phyloP scores from a whole-genome alignment of 2,797 vertebrate genomes.

The Meda fulgida region DNA sequence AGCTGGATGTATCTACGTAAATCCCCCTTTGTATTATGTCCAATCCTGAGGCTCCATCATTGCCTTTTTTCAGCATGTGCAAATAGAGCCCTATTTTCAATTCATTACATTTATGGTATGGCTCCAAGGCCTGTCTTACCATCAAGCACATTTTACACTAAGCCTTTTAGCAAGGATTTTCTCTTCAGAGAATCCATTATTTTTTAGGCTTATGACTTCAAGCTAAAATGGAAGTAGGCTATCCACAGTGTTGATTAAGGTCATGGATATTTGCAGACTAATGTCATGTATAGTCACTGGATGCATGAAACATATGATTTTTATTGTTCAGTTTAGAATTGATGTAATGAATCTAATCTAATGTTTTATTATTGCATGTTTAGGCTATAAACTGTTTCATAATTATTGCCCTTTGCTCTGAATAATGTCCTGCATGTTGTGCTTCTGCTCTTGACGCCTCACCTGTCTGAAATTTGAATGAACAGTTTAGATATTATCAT shows the following conservation, averaged over 20 bases:
- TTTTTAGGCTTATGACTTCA: slow-evolving; percentile 31
- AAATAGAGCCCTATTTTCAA: background rate
- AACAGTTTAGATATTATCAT: slow-evolving; percentile 38
- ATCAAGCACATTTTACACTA: slow-evolving; percentile 26
- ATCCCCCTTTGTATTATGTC: slow-evolving; percentile 11
- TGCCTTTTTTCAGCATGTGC: background rate
- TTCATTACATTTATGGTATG: slow-evolving; percentile 4
- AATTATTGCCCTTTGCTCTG: background rate
- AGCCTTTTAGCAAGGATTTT: slow-evolving; percentile 46
- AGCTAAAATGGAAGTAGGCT: slow-evolving; percentile 20
- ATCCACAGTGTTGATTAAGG: background rate
- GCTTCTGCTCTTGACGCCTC: background rate
- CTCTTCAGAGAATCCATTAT: slow-evolving; percentile 42
- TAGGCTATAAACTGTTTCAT: background rate
- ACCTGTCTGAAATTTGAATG: background rate
- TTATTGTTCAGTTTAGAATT: background rate
- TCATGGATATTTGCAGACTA: background rate
- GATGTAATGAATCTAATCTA: background rate
- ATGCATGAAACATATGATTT: background rate
- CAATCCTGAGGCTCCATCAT: slow-evolving; percentile 10
- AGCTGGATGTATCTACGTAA: slow-evolving; percentile 26
- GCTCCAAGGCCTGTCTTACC: background rate
- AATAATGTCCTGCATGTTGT: background rate
- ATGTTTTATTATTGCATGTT: background rate
- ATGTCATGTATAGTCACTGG: background rate